Conservation (phyloP, 2,888 invertebrate species). For the Timema cristinae region DNA sequence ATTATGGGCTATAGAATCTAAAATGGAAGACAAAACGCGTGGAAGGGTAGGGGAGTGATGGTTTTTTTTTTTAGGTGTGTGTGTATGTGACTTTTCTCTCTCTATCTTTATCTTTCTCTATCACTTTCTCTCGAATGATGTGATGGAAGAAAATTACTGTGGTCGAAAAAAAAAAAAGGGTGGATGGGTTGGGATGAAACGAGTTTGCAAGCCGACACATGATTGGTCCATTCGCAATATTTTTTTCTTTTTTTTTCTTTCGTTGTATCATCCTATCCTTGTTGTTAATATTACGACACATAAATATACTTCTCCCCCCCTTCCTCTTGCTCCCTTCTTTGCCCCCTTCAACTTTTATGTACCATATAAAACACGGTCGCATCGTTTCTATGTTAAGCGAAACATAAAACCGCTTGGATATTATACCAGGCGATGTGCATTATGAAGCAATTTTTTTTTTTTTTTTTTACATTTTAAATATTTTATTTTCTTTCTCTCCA, state of each 20-base stretch:
- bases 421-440: too few relatives aligned
- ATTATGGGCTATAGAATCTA: slow-evolving; percentile 30
- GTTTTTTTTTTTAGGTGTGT: slow-evolving; percentile 15
- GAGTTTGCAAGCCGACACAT: slow-evolving; percentile 22
- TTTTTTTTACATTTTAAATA: too few relatives aligned
- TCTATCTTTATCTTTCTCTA: not conserved
- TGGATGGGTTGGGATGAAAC: slow-evolving; percentile 9
- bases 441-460: too few relatives aligned
- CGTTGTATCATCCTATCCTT: not conserved
- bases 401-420: too few relatives aligned
- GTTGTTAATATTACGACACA: slow-evolving; percentile 1
- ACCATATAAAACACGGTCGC: too few relatives aligned
- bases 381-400: too few relatives aligned
- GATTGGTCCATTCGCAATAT: slow-evolving; percentile 24
- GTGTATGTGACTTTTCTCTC: not conserved
- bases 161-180: slow-evolving; percentile 12
- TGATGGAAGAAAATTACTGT: not conserved
- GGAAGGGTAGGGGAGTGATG: slow-evolving; percentile 13
- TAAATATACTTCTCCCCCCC: not conserved
- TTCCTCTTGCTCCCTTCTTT: too few relatives aligned
- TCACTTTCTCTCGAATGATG: not conserved
- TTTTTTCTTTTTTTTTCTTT: slow-evolving; percentile 13
- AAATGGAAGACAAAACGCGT: slow-evolving; percentile 28
- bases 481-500: too few relatives aligned
- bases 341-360: too few relatives aligned